phyloP scores from a whole-genome alignment of 2,113 vertebrate genomes.

The Rhinopomastus cyanomelas region DNA sequence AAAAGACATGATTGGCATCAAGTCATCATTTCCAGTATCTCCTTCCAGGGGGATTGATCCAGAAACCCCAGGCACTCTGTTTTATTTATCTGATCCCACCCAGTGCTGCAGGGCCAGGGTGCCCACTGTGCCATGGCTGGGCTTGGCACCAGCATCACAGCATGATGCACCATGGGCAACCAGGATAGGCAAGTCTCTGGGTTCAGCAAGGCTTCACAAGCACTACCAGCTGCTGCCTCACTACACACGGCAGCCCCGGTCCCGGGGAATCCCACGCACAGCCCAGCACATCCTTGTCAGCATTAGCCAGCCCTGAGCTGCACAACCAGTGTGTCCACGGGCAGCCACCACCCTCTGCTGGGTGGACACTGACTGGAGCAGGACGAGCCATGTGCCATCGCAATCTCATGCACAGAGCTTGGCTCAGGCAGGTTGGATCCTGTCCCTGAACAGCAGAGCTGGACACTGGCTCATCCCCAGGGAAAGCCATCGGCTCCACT shows the following conservation, averaged over 20 bases:
- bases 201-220: neutral
- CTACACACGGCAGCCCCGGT: neutral
- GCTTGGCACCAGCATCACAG: neutral
- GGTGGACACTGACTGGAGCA: neutral
- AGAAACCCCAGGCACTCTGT: neutral
- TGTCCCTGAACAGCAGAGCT: neutral
- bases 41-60: neutral
- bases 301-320: neutral
- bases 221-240: neutral
- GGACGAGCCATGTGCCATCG: fast-evolving
- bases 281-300: neutral
- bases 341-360: slow-evolving; percentile 46
- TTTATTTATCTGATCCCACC: neutral
- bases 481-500: neutral
- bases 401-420: neutral
- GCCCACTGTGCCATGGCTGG: neutral
- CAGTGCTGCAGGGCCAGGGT: neutral
- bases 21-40: neutral
- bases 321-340: neutral
- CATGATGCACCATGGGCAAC: fast-evolving
- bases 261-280: neutral
- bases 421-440: fast-evolving
- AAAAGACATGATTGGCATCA: neutral
- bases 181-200: neutral
- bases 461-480: neutral